These are phyloP conservation scores for Andrena haemorrhoa DNA, from an alignment of 2,888 invertebrate species.

Conservation along the genomic window DNA sequence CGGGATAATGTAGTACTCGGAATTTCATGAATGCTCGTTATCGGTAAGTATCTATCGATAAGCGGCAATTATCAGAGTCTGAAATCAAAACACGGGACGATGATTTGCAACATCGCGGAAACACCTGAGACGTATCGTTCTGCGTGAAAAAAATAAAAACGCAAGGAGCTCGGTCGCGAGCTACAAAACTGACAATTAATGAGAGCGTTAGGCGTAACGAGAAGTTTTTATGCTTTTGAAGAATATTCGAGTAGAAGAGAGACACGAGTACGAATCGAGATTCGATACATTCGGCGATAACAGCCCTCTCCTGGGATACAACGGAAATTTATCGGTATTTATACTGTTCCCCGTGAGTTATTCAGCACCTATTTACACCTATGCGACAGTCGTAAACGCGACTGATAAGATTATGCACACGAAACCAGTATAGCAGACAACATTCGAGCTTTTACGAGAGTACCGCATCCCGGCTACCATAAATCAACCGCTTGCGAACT, in stretches of 20 bases:
- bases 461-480: constrained; percentile 70
- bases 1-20: not conserved
- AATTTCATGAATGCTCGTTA: not conserved
- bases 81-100: not conserved
- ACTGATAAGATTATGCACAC: constrained; percentile 73
- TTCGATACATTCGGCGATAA: constrained; percentile 43
- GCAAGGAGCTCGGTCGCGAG: not conserved
- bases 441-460: constrained; percentile 67
- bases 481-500: constrained; percentile 76
- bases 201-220: not conserved
- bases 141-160: not conserved
- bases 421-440: constrained; percentile 63
- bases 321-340: constrained; percentile 57
- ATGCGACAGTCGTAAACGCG: constrained; percentile 63
- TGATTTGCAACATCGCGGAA: constrained; percentile 9
- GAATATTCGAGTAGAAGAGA: not conserved
- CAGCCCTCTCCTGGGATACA: constrained; percentile 45
- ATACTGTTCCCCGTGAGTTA: constrained; percentile 39
- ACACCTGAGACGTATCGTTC: not conserved
- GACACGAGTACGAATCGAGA: constrained; percentile 41
- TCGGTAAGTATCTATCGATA: not conserved
- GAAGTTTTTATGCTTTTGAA: not conserved
- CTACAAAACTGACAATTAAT: not conserved
- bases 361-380: constrained; percentile 61
- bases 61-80: not conserved